Conservation (phyloP, 2,797 vertebrate species). For the Channa striata region DNA sequence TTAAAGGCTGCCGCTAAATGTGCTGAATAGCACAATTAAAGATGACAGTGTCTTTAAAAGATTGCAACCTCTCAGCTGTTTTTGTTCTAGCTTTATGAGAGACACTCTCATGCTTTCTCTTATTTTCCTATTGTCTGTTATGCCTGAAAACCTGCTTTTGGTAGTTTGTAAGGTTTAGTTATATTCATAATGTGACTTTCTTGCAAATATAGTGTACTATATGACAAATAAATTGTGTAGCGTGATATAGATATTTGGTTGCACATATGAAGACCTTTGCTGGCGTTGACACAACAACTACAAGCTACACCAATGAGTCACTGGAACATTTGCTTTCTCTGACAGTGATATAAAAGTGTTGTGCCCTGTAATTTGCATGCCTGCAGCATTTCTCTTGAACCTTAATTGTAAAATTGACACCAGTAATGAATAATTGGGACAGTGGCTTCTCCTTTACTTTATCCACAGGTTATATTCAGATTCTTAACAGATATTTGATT, state of each 20-base stretch:
- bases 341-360: constrained; percentile 8
- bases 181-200: not conserved
- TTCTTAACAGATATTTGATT: not conserved
- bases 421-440: constrained; percentile 1
- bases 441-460: not conserved
- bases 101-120: constrained; percentile 9
- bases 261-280: not conserved
- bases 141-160: constrained; percentile 4
- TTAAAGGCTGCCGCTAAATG: constrained; percentile 35
- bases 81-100: constrained; percentile 10
- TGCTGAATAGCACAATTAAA: constrained; percentile 25
- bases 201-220: not conserved
- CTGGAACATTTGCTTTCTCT: constrained; percentile 13
- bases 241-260: not conserved
- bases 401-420: constrained; percentile 19
- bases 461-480: not conserved
- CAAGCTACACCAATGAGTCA: constrained; percentile 31
- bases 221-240: not conserved
- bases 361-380: constrained; percentile 13
- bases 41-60: constrained; percentile 24
- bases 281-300: constrained; percentile 16
- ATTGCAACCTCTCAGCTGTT: constrained; percentile 23
- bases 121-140: not conserved
- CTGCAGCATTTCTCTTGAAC: constrained; percentile 4
- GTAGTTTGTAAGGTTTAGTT: not conserved